Base-by-base conservation (phyloP, 2,888 invertebrate species). In the Brachylomia viminalis region DNA sequence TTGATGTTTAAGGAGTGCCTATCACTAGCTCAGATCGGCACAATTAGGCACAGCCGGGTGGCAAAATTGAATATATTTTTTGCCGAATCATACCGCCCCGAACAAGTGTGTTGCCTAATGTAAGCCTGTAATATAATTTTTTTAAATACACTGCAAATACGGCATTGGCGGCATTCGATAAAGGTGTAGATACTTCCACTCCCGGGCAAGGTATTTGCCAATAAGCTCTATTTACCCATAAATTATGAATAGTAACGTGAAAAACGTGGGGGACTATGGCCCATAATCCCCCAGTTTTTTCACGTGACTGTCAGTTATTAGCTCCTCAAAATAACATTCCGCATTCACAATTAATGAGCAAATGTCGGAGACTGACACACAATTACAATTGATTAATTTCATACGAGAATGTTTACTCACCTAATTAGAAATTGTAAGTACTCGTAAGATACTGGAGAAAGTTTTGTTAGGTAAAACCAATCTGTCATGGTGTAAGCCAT, bases 391-490 rank as follows among this genome's bases (percentile, higher is more conserved):
- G 56, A 56, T 38, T 64, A 2, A 77, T 56, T 79, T 61, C 17
- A 27, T 79, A 54, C 15, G 52, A 33, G 33, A 58, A 42, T 61
- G 30, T 27, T 45, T 33, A 62, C 27, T 58, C 13, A 49, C 15
- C 13, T 80, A 68, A 61, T 85, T 81, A 74, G 38, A 70, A 47
- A 67, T 49, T 56, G 27, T 75, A 0, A 17, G 47, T 49, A 27
- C n/a, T n/a, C n/a, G n/a, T n/a, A n/a, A n/a, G n/a, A n/a, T n/a
- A n/a, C 38, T 54, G 11, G 23, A 23, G 4, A 23, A 49, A 30
- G 33, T 81, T 85, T 75, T 82, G 75, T 86, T 84, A 67, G 81
- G 73, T 82, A 83, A 83, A 85, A 86, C 73, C 75, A 89, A 88
- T 85, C 77, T 42, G 72, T 79, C 64, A 67, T 59, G 65, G 72